Conservation (phyloP, 2,888 invertebrate species). For the Latrodectus hesperus region DNA sequence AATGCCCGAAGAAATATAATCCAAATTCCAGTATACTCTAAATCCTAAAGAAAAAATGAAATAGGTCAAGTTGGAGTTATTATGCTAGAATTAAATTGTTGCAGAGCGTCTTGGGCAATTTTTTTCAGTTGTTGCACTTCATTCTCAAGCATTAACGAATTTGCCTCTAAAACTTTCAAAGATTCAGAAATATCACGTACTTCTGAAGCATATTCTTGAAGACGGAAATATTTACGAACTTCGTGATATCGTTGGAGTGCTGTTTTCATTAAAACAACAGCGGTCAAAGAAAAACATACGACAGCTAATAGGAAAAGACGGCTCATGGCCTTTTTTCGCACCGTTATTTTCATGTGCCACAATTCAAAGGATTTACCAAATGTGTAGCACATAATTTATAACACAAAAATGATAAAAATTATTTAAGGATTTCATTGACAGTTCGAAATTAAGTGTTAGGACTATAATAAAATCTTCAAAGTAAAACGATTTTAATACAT, state of each 20-base stretch:
- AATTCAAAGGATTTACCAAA: background rate
- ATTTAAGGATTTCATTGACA: too few relatives aligned
- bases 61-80: conserved; percentile 6
- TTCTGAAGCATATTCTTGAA: conserved; percentile 68
- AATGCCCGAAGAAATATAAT: too few relatives aligned
- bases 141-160: conserved; percentile 58
- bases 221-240: conserved; percentile 66
- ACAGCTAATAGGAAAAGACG: conserved; percentile 51
- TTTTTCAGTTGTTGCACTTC: conserved; percentile 65
- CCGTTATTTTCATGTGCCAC: conserved; percentile 28
- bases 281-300: conserved; percentile 49
- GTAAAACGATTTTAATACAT: too few relatives aligned
- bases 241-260: conserved; percentile 63
- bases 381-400: background rate
- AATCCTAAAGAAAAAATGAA: too few relatives aligned
- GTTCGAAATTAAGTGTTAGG: too few relatives aligned
- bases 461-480: too few relatives aligned
- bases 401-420: background rate
- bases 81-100: conserved; percentile 59
- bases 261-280: conserved; percentile 64
- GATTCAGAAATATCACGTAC: conserved; percentile 67
- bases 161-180: conserved; percentile 59
- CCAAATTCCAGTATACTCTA: too few relatives aligned
- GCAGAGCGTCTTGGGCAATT: conserved; percentile 53
- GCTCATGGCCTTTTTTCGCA: conserved; percentile 49